Evolutionary conservation across 1,140 invertebrate species (phyloP).

Genomic region (Neodiprion virginianus): DNA sequence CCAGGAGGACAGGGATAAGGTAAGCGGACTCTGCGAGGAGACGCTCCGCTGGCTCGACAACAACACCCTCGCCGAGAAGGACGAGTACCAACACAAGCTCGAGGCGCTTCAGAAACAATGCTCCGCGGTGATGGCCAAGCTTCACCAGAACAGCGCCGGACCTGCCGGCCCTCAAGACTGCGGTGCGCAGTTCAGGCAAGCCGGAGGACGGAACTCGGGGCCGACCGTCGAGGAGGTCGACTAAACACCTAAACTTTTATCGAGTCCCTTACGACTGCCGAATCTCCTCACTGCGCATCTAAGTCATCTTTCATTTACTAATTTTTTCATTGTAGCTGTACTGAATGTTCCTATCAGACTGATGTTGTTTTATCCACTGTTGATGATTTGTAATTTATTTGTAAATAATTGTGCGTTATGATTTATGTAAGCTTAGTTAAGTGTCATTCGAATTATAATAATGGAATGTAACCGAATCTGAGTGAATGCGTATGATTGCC

Average conservation of each 20-base stretch:
- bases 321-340: not conserved
- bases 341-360: not conserved
- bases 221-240: constrained; percentile 76
- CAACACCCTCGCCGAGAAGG: constrained; percentile 61
- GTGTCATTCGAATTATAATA: not conserved
- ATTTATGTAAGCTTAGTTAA: not conserved
- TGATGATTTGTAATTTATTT: not conserved
- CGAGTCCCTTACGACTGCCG: not conserved
- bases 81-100: constrained; percentile 53
- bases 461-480: not conserved
- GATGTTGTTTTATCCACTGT: not conserved
- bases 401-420: not conserved
- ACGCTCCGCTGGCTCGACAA: constrained; percentile 60
- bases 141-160: constrained; percentile 48
- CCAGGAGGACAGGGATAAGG: constrained; percentile 41
- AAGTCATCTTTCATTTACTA: not conserved
- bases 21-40: constrained; percentile 50
- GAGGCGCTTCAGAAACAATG: constrained; percentile 60
- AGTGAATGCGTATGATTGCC: not conserved
- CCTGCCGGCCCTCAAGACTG: constrained; percentile 3
- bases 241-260: constrained; percentile 49
- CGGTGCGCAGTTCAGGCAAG: constrained; percentile 10
- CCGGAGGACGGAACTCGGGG: constrained; percentile 45
- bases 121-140: constrained; percentile 61
- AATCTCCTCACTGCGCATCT: not conserved